Conservation (phyloP, 37 sponge, comb jelly and placozoan species). For the Chondrilla cf. caribensis region DNA sequence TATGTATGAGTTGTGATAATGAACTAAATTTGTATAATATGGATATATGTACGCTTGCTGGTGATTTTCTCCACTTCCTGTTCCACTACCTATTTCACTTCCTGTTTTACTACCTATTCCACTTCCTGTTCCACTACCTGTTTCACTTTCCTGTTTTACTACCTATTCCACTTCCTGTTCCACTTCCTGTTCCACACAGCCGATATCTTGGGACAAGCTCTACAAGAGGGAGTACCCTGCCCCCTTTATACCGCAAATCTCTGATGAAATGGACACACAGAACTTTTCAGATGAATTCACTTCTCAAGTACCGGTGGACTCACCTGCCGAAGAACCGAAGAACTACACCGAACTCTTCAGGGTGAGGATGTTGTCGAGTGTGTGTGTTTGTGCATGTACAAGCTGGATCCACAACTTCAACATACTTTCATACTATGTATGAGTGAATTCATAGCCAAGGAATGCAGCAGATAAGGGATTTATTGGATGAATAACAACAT, state of each 20-base stretch:
- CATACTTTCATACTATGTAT: constrained; percentile 28
- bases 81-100: neutral
- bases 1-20: too few relatives aligned
- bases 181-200: constrained; percentile 11
- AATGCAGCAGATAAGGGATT: too few relatives aligned
- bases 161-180: neutral
- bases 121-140: too few relatives aligned
- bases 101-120: neutral
- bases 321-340: constrained; percentile 78
- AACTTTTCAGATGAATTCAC: constrained; percentile 97
- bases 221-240: constrained; percentile 59
- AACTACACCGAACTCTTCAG: constrained; percentile 69
- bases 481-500: too few relatives aligned
- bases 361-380: constrained; percentile 27
- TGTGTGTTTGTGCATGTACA: neutral
- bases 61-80: too few relatives aligned
- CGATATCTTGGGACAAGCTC: constrained; percentile 65
- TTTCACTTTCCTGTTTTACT: neutral
- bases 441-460: too few relatives aligned
- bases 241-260: constrained; percentile 84
- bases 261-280: constrained; percentile 76
- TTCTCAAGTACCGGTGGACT: constrained; percentile 70
- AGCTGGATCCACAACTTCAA: constrained; percentile 1
- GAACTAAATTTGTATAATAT: too few relatives aligned
- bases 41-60: too few relatives aligned